Evolutionary conservation across 2,113 vertebrate species (phyloP).

Genomic region (Gobio gobio): DNA sequence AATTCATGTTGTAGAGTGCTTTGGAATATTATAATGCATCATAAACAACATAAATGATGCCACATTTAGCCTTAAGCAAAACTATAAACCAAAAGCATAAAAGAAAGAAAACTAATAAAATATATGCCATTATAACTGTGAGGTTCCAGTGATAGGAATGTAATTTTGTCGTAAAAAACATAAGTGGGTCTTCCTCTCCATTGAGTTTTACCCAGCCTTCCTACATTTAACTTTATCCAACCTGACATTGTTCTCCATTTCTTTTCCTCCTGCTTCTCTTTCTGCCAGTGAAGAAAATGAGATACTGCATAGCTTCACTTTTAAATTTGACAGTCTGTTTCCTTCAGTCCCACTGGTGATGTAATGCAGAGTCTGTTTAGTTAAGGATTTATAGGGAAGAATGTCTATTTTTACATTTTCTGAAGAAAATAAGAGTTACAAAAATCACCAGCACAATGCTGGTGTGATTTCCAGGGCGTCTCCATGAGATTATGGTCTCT

Average conservation of each 20-base stretch:
- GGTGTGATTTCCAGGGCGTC: background rate
- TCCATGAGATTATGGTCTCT: background rate
- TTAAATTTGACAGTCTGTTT: constrained; percentile 24
- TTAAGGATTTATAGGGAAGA: background rate
- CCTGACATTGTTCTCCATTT: constrained; percentile 1
- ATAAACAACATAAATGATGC: background rate
- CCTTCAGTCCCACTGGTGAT: background rate
- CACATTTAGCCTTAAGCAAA: background rate
- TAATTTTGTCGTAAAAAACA: background rate
- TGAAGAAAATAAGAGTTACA: background rate
- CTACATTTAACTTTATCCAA: constrained; percentile 19
- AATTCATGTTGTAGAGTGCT: background rate
- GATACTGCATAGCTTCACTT: background rate
- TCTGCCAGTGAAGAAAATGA: background rate
- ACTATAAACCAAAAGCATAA: constrained; percentile 1
- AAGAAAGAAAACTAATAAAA: background rate
- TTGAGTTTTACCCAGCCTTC: background rate
- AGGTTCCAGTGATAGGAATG: background rate
- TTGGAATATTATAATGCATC: background rate
- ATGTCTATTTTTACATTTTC: constrained; percentile 11
- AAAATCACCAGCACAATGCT: background rate
- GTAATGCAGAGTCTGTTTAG: background rate
- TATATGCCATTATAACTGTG: background rate
- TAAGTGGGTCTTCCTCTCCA: background rate
- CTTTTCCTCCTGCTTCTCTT: background rate